Evolutionary conservation across 1,140 invertebrate species (phyloP), one percentile per base, ranked within the genome.

Genomic region (Tetramorium parvispinum): DNA sequence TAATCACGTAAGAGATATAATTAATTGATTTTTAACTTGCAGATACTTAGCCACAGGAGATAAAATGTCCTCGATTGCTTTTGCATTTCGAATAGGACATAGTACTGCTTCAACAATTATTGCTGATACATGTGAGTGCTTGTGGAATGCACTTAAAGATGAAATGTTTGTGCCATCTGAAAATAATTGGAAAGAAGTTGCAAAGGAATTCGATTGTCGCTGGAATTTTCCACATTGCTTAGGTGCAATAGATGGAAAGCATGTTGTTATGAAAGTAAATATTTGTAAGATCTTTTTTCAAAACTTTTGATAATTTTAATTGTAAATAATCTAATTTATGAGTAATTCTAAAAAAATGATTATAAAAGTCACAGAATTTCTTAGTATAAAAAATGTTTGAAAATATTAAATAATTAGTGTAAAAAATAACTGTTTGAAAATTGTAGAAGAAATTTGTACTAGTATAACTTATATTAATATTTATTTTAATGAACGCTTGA

Each of bases 211-310:
- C 13, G 1, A 66, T 16, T 5, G 10, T 3, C 7, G 7, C 4
- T 66, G 65, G 65, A 43, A 66, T 10, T 66, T 66, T 66, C 37
- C 37, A n/a, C n/a, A 66, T 32, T 63, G 59, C 37, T 37, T 63
- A 13, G 59, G 59, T 13, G 59, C 59, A 13, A 11, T 63, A 4
- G 11, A 43, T 3, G 37, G 40, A 2, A 66, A 66, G n/a, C 65
- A 66, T 5, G 8, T 66, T 43, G 7, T 10, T n/a, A 0, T 66
- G 2, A 13, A 66, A 8, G 37, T 66, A 66, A 63, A 66, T 66
- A 10, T 27, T n/a, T n/a, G n/a, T n/a, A n/a, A n/a, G n/a, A n/a
- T n/a, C n/a, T n/a, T n/a, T n/a, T n/a, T n/a, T n/a, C n/a, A n/a
- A n/a, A n/a, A n/a, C n/a, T n/a, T n/a, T n/a, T n/a, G n/a, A n/a